Base-by-base conservation (phyloP, 2,113 vertebrate genomes). In the Marmota monax region DNA sequence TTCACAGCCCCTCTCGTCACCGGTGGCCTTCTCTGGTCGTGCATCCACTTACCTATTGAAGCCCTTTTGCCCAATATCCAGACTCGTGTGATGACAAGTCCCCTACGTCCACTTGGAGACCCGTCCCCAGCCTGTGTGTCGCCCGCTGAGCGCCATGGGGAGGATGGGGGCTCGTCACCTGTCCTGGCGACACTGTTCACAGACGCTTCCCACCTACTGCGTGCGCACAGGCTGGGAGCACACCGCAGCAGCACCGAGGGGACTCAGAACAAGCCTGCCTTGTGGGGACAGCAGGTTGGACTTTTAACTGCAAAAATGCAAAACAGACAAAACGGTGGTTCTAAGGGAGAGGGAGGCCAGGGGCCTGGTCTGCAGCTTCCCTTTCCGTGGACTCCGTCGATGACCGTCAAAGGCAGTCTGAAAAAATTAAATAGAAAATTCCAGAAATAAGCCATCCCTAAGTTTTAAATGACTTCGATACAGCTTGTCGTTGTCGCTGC, bases 21-120 rank as follows among this genome's bases (percentile, higher is more conserved):
- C 42, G 0, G 4, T 4, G 4, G 14, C 7, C 45, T 56, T 37
- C 90, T 58, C 58, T 32, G 25, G 48, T 29, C n/a, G 20, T 18
- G 45, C 17, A 86, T 10, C 93, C 23, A 45, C 83, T 94, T 73
- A 85, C n/a, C 87, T 95, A 93, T 90, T 76, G 61, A 94, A 91
- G 84, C 27, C 23, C 37, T 48, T 87, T 32, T 4, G 27, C 82
- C 90, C 84, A 69, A 51, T 85, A 93, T 34, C 86, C 90, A 32
- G 63, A 74, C 95, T 70, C 32, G 17, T 56, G 48, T 65, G 74
- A 83, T 85, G 83, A 78, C 70, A 91, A 65, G 79, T 48, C 14
- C 70, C 94, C 86, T 76, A 79, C 94, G 89, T 91, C 96, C 96
- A 90, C 22, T 9, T 82, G 80, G 58, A 63, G 77, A 2, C 63